Evolutionary conservation across 2,797 vertebrate genomes (phyloP).

Genomic region (Oreochromis grahami): DNA sequence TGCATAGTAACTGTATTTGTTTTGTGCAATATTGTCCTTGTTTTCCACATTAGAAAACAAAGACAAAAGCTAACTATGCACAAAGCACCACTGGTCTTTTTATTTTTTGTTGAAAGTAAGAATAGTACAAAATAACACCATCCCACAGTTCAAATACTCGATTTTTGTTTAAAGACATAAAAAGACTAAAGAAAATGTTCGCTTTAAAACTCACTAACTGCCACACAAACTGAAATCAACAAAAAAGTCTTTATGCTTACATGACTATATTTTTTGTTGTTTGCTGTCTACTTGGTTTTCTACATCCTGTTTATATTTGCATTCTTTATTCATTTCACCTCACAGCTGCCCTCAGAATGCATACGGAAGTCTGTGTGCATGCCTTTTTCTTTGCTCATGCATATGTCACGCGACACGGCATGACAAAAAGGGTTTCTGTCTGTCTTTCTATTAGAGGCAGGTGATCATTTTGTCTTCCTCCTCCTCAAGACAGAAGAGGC

Average conservation of each 20-base stretch:
- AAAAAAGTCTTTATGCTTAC: neutral
- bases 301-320: neutral
- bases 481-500: constrained; percentile 16
- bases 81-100: neutral
- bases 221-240: neutral
- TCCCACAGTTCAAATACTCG: neutral
- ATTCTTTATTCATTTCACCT: constrained; percentile 34
- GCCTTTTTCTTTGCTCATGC: neutral
- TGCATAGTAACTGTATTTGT: neutral
- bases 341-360: neutral
- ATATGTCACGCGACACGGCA: neutral
- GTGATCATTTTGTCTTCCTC: constrained; percentile 28
- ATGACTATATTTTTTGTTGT: neutral
- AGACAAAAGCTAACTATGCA: neutral
- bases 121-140: neutral
- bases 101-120: neutral
- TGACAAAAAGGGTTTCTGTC: neutral
- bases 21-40: neutral
- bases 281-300: neutral
- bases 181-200: neutral
- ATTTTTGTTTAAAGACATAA: neutral
- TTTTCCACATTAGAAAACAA: neutral
- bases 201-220: neutral
- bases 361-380: neutral
- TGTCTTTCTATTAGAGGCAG: constrained; percentile 8